Evolutionary conservation across 2,888 invertebrate species (phyloP).

Genomic region (Eupithecia pulchellata): DNA sequence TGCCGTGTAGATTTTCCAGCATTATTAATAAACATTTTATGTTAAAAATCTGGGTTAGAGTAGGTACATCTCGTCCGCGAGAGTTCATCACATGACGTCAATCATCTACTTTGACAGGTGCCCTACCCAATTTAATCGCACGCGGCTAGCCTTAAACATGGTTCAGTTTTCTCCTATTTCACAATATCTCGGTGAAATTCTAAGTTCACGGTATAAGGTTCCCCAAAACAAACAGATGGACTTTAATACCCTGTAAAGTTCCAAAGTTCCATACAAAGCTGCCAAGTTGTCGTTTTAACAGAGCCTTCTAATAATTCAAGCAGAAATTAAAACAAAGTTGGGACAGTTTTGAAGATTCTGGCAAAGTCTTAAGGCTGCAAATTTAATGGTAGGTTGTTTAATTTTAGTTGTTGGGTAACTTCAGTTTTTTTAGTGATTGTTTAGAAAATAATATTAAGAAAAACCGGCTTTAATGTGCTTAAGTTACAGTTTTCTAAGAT

Average conservation of each 20-base stretch:
- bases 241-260: not conserved
- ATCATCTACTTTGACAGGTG: too few species aligned
- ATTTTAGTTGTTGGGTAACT: not conserved
- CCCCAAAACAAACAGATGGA: constrained; percentile 6
- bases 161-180: not conserved
- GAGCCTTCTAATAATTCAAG: constrained; percentile 12
- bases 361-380: constrained; percentile 7
- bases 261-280: not conserved
- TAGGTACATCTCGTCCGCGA: too few species aligned
- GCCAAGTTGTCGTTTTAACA: constrained; percentile 9
- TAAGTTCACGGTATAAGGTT: not conserved
- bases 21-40: too few species aligned
- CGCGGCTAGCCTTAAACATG: not conserved
- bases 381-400: not conserved
- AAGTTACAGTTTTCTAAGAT: too few species aligned
- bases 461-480: too few species aligned
- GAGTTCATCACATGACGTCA: too few species aligned
- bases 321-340: constrained; percentile 13
- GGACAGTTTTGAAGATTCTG: constrained; percentile 11
- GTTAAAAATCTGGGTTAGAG: too few species aligned
- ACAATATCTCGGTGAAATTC: constrained; percentile 14
- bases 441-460: too few species aligned
- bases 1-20: too few species aligned
- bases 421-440: not conserved
- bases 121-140: not conserved